Evolutionary conservation across 2,113 vertebrate species (phyloP), one percentile per base, ranked within the genome.

Genomic region (Thomomys bottae): DNA sequence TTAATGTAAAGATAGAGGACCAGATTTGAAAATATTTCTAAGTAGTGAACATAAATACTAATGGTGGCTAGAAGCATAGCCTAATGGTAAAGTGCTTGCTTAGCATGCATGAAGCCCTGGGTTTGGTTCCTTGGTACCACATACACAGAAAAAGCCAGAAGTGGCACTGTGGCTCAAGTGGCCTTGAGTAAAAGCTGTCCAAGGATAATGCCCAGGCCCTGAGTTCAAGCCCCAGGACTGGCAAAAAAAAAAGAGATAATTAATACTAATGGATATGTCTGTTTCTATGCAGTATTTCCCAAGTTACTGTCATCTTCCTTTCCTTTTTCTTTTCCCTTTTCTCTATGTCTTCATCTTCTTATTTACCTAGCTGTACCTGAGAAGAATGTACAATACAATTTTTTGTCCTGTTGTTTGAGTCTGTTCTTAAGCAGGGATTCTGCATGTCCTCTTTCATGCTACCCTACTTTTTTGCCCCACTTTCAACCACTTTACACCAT

Each of bases 401-500:
- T 61, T 28, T 32, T 49, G 54, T 54, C n/a, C 80, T 88, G 40
- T 26, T 80, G 88, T 93, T 81, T 94, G 70, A 84, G 54, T 86
- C 73, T 84, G 38, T 45, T 88, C 64, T 75, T 84, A 66, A 82
- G 54, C 64, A 64, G 86, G n/a, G 38, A 61, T 86, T 91, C 49
- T 83, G n/a, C 42, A n/a, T 81, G 59, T 77, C 5, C 63, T 92
- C 79, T 87, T 82, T 87, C 17, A 68, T 76, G 45, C 38, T 95
- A 95, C 81, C 86, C 92, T 95, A 95, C 88, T 95, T 95, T 93
- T 95, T 75, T 90, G 86, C 28, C 92, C 90, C 64, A 92, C 42
- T 87, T 61, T 95, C 63, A 90, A 77, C 85, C 40, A 70, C 79
- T 66, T 80, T 42, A 85, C 66, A 70, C 68, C 87, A 75, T 38